These are phyloP conservation scores for Plebejus anna DNA, from an alignment of 2,888 invertebrate genomes.

Conservation along the genomic window DNA sequence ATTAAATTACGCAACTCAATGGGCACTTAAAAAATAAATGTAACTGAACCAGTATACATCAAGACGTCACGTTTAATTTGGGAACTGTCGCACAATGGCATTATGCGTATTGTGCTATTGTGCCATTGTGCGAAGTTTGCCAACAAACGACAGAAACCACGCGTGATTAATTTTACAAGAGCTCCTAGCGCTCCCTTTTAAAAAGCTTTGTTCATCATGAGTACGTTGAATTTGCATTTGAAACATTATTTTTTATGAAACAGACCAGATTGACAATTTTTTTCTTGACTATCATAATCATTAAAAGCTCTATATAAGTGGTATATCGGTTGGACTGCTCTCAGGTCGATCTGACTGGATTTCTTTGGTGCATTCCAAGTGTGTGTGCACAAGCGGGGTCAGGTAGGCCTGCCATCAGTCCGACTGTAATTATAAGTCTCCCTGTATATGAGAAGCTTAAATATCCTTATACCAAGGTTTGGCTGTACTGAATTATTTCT, in stretches of 20 bases:
- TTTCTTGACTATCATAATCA: background rate
- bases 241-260: background rate
- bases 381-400: no score
- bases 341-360: no score
- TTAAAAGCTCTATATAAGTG: no score
- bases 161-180: constrained; percentile 71
- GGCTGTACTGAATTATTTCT: no score
- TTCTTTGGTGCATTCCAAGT: no score
- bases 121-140: constrained; percentile 54
- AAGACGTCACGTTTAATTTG: constrained; percentile 23
- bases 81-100: constrained; percentile 2
- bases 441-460: no score
- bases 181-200: constrained; percentile 34
- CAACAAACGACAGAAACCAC: constrained; percentile 65
- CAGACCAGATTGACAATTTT: background rate
- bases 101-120: constrained; percentile 7
- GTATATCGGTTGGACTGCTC: no score
- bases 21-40: constrained; percentile 9
- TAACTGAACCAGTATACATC: constrained; percentile 5
- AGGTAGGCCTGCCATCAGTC: no score
- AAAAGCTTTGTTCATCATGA: constrained; percentile 22
- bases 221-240: background rate
- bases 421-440: no score
- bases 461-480: no score
- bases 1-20: constrained; percentile 4